Base-by-base conservation (phyloP, 2,797 vertebrate genomes). In the Taeniopygia guttata region DNA sequence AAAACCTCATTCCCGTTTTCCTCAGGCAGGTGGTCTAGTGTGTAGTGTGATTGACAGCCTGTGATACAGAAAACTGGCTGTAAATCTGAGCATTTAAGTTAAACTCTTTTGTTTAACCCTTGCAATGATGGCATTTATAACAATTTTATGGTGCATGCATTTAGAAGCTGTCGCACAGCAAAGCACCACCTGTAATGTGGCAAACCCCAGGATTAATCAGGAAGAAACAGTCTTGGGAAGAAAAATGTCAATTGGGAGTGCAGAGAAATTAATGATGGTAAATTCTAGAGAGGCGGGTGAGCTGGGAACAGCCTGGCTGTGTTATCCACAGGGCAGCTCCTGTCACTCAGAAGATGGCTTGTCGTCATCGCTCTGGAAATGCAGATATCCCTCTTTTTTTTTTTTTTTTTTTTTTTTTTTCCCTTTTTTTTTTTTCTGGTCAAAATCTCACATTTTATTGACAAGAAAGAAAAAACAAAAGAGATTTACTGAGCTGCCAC, bases 281-380 rank as follows among this genome's bases (percentile, higher is more conserved):
- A 94, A 96, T 97, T 97, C 96, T 96, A 93, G 95, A 96, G 96
- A 58, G 66, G 62, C 56, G 92, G 45, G 70, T 36, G 76, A 75
- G 92, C 76, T 4, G 0, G 63, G 76, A 74, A 34, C 46, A 85
- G 78, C 89, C 76, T 11, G 68, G 54, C 46, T 89, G 79, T 60
- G 73, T 62, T 84, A 84, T 6, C 27, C 70, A 16, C 8, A 58
- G 79, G 88, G 85, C 83, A 94, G 62, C 43, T 38, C 49, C 70
- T 89, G 29, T 56, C 92, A 84, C 56, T 69, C 60, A 36, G 45
- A 86, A 66, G 78, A 92, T 49, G 68, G 38, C 40, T 92, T 89
- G 87, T 92, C 38, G 2, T 92, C 94, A 86, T 91, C 55, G 0
- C 40, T 86, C 73, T 5, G 10, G 69, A 51, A 87, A 69, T 90